Conservation (phyloP, 2,113 vertebrate genomes). For the Hippocampus abdominalis region DNA sequence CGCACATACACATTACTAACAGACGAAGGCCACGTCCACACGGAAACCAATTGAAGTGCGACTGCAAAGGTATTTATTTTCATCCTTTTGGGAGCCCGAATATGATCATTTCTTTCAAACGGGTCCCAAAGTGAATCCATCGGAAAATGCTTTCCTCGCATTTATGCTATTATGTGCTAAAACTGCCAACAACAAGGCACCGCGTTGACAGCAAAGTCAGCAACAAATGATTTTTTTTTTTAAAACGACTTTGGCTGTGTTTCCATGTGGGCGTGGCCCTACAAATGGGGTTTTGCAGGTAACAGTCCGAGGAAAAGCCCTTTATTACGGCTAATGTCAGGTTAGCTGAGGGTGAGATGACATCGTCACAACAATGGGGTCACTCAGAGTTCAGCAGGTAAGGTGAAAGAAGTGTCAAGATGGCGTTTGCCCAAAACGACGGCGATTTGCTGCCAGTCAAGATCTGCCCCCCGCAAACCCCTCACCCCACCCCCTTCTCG, state of each 20-base stretch:
- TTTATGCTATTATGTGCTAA: too few relatives aligned
- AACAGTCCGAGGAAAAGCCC: constrained; percentile 17
- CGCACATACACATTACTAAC: constrained; percentile 23
- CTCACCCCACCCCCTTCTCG: constrained; percentile 1
- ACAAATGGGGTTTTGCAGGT: too few relatives aligned
- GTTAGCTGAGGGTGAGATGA: constrained; percentile 69
- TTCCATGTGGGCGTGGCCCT: too few relatives aligned
- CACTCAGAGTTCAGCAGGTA: constrained; percentile 47
- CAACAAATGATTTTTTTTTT: too few relatives aligned
- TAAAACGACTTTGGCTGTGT: too few relatives aligned
- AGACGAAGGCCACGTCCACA: too few relatives aligned
- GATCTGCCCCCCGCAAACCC: background rate
- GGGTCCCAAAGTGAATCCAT: too few relatives aligned
- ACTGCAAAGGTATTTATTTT: background rate
- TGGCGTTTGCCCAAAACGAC: background rate
- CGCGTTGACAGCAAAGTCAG: too few relatives aligned
- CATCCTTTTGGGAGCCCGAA: background rate
- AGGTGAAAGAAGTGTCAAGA: constrained; percentile 6
- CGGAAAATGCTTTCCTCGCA: too few relatives aligned
- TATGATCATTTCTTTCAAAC: background rate
- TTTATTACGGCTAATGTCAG: constrained; percentile 58
- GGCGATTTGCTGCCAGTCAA: constrained; percentile 18
- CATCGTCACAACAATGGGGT: constrained; percentile 62
- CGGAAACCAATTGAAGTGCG: too few relatives aligned
- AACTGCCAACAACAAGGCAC: too few relatives aligned